Percentiles rank a stretch among this genome's conserved stretches.
These are phyloP conservation scores for Zaprionus kolodkinae DNA, from an alignment of 1,140 invertebrate species.

Conservation along the genomic window DNA sequence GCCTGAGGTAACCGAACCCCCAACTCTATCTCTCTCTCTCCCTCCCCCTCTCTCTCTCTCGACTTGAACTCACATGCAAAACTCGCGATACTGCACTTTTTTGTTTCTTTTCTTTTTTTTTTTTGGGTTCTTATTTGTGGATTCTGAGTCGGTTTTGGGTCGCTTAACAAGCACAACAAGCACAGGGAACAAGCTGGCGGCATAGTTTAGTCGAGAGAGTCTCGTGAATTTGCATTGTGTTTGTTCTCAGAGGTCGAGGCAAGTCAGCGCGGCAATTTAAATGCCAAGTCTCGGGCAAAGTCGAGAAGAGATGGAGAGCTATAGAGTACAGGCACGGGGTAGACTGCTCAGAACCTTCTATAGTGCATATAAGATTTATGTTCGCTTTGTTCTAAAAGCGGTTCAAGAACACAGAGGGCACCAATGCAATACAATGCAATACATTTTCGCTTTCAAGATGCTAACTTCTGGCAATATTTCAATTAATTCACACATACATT, in stretches of 20 bases:
- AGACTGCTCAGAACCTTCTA: constrained; percentile 6
- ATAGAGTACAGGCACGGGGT: too few relatives aligned
- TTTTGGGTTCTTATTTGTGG: constrained; percentile 23
- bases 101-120: constrained; percentile 28
- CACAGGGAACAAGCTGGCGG: constrained; percentile 63
- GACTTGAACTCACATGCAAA: constrained; percentile 66
- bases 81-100: constrained; percentile 30
- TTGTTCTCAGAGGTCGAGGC: constrained; percentile 52
- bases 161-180: constrained; percentile 46
- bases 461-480: constrained; percentile 63
- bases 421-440: constrained; percentile 68
- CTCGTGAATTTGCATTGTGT: constrained; percentile 51
- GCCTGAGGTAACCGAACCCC: too few relatives aligned
- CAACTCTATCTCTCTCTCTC: too few relatives aligned
- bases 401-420: constrained; percentile 29
- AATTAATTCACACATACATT: constrained; percentile 63
- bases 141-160: constrained; percentile 49
- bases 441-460: constrained; percentile 76
- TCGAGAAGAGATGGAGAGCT: constrained; percentile 8
- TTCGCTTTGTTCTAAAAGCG: constrained; percentile 60
- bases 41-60: neutral
- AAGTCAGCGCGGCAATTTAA: constrained; percentile 71
- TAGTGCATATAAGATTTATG: constrained; percentile 64
- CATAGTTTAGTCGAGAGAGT: constrained; percentile 66
- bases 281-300: constrained; percentile 60